Percentiles rank a stretch among this genome's conserved stretches.
phyloP scores from a whole-genome alignment of 2,888 invertebrate genomes.

The Acrobasis consociella region DNA sequence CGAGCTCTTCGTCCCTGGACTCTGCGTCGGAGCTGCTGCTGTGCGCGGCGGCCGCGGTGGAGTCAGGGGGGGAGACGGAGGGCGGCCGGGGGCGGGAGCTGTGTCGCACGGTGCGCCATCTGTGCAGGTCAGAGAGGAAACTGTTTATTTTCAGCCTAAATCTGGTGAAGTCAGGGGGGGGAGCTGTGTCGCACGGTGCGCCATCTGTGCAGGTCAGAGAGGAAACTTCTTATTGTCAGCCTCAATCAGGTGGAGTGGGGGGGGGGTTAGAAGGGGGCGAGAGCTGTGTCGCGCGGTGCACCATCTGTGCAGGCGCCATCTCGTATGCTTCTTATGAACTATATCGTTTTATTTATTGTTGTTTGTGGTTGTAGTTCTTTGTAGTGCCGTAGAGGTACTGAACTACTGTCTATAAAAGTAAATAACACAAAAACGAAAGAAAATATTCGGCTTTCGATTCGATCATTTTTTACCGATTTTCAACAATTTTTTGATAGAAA shows the following conservation, averaged over 20 bases:
- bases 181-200: slow-evolving; percentile 49
- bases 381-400: too few relatives aligned
- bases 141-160: not conserved
- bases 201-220: slow-evolving; percentile 52
- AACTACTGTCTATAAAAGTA: too few relatives aligned
- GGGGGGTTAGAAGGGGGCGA: slow-evolving; percentile 40
- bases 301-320: slow-evolving; percentile 63
- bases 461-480: too few relatives aligned
- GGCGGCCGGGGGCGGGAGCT: slow-evolving; percentile 49
- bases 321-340: too few relatives aligned
- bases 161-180: too few relatives aligned
- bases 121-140: slow-evolving; percentile 45
- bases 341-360: too few relatives aligned
- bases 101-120: slow-evolving; percentile 62
- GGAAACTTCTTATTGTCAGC: not conserved
- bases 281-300: slow-evolving; percentile 49
- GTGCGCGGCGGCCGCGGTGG: slow-evolving; percentile 56
- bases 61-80: slow-evolving; percentile 45
- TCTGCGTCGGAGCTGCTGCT: slow-evolving; percentile 58
- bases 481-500: too few relatives aligned
- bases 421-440: too few relatives aligned
- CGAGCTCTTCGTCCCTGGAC: slow-evolving; percentile 57
- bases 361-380: too few relatives aligned
- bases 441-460: too few relatives aligned
- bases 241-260: too few relatives aligned